Conservation (phyloP, 2,888 invertebrate genomes). For the Leptopilina syphax region DNA sequence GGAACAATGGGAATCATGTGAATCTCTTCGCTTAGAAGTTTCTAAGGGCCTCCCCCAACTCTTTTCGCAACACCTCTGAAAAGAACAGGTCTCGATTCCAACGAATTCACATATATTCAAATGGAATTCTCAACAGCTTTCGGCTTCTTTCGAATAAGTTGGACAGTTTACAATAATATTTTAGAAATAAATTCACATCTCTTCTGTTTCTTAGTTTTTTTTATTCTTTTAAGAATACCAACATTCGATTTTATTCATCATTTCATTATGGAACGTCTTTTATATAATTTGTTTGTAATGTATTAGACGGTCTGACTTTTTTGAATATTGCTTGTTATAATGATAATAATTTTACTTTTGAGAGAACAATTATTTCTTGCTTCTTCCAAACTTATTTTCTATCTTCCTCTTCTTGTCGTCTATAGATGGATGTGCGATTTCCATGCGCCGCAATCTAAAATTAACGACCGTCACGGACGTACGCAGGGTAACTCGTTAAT, state of each 20-base stretch:
- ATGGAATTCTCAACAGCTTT: constrained; percentile 53
- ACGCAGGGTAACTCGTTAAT: constrained; percentile 63
- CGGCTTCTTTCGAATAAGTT: constrained; percentile 52
- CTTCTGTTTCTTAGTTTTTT: constrained; percentile 5
- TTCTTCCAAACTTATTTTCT: not conserved
- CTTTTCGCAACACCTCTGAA: constrained; percentile 50
- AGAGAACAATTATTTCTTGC: constrained; percentile 37
- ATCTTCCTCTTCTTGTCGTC: constrained; percentile 24
- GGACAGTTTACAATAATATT: constrained; percentile 25
- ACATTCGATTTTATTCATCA: not conserved
- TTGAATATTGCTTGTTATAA: too few relatives aligned
- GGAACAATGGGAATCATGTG: constrained; percentile 60
- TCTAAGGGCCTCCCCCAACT: constrained; percentile 50
- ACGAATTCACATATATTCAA: constrained; percentile 55
- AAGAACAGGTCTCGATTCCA: constrained; percentile 42
- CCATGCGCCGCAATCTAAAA: constrained; percentile 66
- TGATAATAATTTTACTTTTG: constrained; percentile 19
- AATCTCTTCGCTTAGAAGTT: constrained; percentile 44
- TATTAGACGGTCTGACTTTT: too few relatives aligned
- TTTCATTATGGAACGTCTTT: not conserved
- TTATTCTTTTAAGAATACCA: not conserved
- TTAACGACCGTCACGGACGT: constrained; percentile 65
- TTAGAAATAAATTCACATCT: constrained; percentile 12
- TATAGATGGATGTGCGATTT: constrained; percentile 59
- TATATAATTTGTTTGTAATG: too few relatives aligned